Evolutionary conservation across 1,140 invertebrate species (phyloP).

Genomic region (Dendroctonus valens): DNA sequence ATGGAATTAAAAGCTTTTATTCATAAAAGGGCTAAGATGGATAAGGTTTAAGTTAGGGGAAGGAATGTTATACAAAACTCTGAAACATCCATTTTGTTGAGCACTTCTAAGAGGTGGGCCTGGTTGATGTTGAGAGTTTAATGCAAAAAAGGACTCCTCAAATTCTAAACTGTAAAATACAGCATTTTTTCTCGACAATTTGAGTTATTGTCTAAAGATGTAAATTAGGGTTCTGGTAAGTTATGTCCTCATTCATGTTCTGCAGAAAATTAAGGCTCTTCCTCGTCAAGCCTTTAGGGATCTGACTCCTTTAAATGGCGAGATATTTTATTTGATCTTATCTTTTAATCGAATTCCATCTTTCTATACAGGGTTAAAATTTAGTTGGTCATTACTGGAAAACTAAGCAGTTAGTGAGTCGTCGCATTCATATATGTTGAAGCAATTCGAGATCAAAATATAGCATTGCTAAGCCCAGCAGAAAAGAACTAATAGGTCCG

Average conservation of each 20-base stretch:
- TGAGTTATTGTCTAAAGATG: background rate
- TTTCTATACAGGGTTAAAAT: conserved; percentile 14
- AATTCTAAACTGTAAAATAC: background rate
- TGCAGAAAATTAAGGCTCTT: conserved; percentile 17
- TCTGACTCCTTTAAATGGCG: conserved; percentile 8
- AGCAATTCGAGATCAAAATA: too few species aligned
- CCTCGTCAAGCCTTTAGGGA: conserved; percentile 6
- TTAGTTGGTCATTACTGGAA: too few species aligned
- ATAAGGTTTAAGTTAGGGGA: conserved; percentile 15
- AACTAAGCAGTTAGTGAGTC: too few species aligned
- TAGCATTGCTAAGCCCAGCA: too few species aligned
- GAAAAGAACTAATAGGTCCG: too few species aligned
- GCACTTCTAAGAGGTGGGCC: background rate
- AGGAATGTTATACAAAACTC: conserved; percentile 26
- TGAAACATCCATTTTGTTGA: conserved; percentile 5
- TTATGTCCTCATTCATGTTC: conserved; percentile 11
- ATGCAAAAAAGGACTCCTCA: too few species aligned
- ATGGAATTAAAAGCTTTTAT: conserved; percentile 33
- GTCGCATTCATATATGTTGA: too few species aligned
- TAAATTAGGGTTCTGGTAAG: background rate
- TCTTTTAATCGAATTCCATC: conserved; percentile 28
- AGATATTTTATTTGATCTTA: conserved; percentile 30
- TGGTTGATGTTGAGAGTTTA: too few species aligned
- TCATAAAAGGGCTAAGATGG: conserved; percentile 29
- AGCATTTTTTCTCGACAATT: background rate